Conservation (phyloP, 2,797 vertebrate genomes). For the Kryptolebias ocellatus region DNA sequence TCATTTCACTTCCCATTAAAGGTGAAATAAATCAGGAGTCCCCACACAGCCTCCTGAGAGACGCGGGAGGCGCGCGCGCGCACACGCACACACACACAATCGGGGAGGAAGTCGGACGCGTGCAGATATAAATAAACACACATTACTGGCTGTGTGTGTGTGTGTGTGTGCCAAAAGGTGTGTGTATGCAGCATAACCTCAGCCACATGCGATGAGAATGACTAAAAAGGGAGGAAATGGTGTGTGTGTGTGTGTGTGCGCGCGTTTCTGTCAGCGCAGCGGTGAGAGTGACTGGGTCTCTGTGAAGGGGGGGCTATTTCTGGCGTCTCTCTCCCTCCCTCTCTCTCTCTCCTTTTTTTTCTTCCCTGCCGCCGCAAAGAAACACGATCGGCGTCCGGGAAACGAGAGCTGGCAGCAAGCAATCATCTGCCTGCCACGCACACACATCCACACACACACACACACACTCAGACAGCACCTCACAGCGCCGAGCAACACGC, state of each 20-base stretch:
- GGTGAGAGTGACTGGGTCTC: slow-evolving; percentile 73
- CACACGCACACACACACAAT: slow-evolving; percentile 16
- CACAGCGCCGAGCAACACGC: slow-evolving; percentile 76
- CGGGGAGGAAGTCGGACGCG: slow-evolving; percentile 43
- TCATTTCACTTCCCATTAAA: slow-evolving; percentile 84
- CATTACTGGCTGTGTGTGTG: slow-evolving; percentile 16
- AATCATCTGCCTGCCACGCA: slow-evolving; percentile 76
- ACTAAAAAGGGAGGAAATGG: slow-evolving; percentile 60
- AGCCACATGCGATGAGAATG: slow-evolving; percentile 62
- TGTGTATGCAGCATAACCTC: slow-evolving; percentile 41
- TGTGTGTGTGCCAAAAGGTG: slow-evolving; percentile 39
- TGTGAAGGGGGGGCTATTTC: slow-evolving; percentile 80
- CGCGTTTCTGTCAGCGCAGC: slow-evolving; percentile 68
- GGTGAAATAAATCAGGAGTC: slow-evolving; percentile 82
- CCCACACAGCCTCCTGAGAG: slow-evolving; percentile 68
- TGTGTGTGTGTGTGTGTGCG: slow-evolving; percentile 36
- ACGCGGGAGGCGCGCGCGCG: slow-evolving; percentile 55
- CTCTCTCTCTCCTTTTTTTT: slow-evolving; percentile 54
- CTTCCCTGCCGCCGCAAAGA: slow-evolving; percentile 75
- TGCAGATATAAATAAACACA: slow-evolving; percentile 41
- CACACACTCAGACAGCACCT: slow-evolving; percentile 62
- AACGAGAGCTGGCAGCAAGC: slow-evolving; percentile 82
- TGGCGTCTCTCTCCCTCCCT: slow-evolving; percentile 70
- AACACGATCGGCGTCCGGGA: slow-evolving; percentile 81
- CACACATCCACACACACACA: slow-evolving; percentile 48